Evolutionary conservation across 30 jellyfish, hydroid and myxozoan genomes (phyloP).

Genomic region (Hydractinia echinata): DNA sequence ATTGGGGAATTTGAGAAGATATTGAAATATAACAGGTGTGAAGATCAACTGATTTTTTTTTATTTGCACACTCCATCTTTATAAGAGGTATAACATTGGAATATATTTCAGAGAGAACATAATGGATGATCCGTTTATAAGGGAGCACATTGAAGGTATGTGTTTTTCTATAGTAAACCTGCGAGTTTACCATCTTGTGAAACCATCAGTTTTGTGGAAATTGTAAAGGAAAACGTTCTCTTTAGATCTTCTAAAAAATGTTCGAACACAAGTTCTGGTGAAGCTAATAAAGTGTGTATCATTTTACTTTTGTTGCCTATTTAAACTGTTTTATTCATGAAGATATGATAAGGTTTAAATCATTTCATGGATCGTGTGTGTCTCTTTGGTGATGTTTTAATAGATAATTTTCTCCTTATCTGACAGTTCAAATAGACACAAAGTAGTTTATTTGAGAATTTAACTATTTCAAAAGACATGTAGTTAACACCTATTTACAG

Average conservation of each 20-base stretch:
- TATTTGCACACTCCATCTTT: background rate
- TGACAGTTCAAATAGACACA: too few species aligned
- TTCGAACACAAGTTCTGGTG: slow-evolving; percentile 94
- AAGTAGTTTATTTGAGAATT: too few species aligned
- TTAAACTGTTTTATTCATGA: too few species aligned
- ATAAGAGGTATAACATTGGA: background rate
- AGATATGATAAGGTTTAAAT: too few species aligned
- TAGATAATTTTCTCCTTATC: too few species aligned
- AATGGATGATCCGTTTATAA: slow-evolving; percentile 93
- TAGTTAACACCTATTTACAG: too few species aligned
- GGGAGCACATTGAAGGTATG: slow-evolving; percentile 96
- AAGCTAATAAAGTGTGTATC: slow-evolving; percentile 71
- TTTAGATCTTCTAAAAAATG: slow-evolving; percentile 77
- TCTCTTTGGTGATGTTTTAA: too few species aligned
- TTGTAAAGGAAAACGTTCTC: too few species aligned
- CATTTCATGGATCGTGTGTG: too few species aligned
- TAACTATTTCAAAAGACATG: too few species aligned
- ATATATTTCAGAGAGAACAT: slow-evolving; percentile 59
- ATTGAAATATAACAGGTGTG: slow-evolving; percentile 72
- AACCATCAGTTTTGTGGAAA: too few species aligned
- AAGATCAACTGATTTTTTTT: background rate
- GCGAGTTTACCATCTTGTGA: background rate
- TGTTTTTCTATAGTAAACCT: background rate
- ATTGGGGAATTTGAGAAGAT: slow-evolving; percentile 84
- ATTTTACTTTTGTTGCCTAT: background rate